These are phyloP conservation scores for Auanema freiburgensis DNA, from an alignment of 2,888 invertebrate genomes.

Conservation along the genomic window DNA sequence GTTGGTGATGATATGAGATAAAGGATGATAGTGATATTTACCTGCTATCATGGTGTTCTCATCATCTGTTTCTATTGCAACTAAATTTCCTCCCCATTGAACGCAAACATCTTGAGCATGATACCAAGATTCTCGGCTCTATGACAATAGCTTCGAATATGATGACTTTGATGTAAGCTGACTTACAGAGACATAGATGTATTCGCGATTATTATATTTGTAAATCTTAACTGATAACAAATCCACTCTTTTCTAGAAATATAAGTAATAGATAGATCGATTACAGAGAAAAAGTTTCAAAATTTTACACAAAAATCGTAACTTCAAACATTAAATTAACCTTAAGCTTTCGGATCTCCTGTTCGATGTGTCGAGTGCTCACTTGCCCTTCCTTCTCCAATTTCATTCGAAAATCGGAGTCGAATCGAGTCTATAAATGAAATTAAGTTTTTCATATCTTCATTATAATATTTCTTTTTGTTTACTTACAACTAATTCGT, in stretches of 20 bases:
- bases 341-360: background rate
- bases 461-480: too few species aligned
- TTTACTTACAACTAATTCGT: too few species aligned
- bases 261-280: background rate
- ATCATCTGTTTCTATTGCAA: slow-evolving; percentile 27
- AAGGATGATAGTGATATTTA: slow-evolving; percentile 3
- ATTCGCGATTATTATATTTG: slow-evolving; percentile 9
- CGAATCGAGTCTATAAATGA: background rate
- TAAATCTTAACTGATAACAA: slow-evolving; percentile 15
- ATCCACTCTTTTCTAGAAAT: slow-evolving; percentile 18
- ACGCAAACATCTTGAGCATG: slow-evolving; percentile 43
- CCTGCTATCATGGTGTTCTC: slow-evolving; percentile 38
- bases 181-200: slow-evolving; percentile 12
- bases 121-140: slow-evolving; percentile 38
- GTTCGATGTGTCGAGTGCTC: background rate
- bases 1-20: background rate
- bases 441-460: too few species aligned
- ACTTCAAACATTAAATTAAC: background rate
- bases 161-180: too few species aligned
- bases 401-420: background rate
- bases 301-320: too few species aligned
- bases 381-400: background rate
- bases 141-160: background rate
- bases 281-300: too few species aligned
- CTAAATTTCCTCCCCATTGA: slow-evolving; percentile 45